phyloP scores from a whole-genome alignment of 2,888 invertebrate species.

The Latrodectus hesperus region DNA sequence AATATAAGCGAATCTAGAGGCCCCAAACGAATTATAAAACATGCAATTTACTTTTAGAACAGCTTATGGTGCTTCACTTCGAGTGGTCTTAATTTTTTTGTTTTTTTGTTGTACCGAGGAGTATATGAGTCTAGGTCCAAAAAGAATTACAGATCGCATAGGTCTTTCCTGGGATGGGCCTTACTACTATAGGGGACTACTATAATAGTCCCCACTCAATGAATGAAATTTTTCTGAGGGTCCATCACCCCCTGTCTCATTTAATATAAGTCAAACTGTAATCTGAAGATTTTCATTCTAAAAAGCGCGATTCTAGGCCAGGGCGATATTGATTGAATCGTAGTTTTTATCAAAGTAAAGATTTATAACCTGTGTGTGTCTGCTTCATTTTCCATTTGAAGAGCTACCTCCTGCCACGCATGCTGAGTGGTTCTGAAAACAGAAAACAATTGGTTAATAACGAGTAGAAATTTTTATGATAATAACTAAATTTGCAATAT shows the following conservation, averaged over 20 bases:
- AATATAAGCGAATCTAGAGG: too few species aligned
- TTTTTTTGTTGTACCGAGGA: too few species aligned
- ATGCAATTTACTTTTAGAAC: too few species aligned
- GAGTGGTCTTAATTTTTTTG: too few species aligned
- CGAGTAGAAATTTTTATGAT: background rate
- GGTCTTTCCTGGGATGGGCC: background rate
- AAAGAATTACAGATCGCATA: background rate
- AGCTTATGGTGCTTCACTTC: too few species aligned
- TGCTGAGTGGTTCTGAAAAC: slow-evolving; percentile 82
- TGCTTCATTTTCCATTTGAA: slow-evolving; percentile 93
- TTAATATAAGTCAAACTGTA: background rate
- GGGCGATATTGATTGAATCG: background rate
- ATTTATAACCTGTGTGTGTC: slow-evolving; percentile 84
- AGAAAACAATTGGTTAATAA: slow-evolving; percentile 11
- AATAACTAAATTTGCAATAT: background rate
- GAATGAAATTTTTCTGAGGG: too few species aligned
- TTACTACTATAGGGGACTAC: background rate
- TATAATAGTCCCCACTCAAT: background rate
- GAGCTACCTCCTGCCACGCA: slow-evolving; percentile 92
- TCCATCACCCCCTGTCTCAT: background rate
- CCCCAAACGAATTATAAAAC: too few species aligned
- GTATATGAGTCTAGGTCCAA: too few species aligned
- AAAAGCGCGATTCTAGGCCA: too few species aligned
- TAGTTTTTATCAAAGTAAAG: too few species aligned
- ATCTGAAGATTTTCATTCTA: too few species aligned